Evolutionary conservation across 2,888 invertebrate species (phyloP).

Genomic region (Odontocolon sp.): DNA sequence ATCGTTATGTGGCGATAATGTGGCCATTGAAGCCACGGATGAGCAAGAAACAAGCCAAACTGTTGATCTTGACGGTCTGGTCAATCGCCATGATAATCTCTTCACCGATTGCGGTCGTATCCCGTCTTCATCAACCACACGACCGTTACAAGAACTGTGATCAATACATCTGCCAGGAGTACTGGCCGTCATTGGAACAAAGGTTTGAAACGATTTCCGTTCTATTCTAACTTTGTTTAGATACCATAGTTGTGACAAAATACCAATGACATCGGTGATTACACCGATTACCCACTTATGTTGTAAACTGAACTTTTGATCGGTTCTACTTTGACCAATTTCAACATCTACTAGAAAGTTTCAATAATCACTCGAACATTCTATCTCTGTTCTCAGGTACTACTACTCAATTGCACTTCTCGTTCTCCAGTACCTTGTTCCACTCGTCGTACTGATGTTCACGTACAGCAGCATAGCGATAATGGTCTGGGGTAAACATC

Average conservation of each 20-base stretch:
- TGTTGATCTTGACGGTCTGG: constrained; percentile 89
- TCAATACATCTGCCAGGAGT: constrained; percentile 87
- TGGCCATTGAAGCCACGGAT: constrained; percentile 92
- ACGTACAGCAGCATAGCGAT: constrained; percentile 93
- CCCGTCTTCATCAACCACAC: constrained; percentile 85
- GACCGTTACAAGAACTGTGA: constrained; percentile 85
- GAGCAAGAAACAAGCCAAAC: constrained; percentile 87
- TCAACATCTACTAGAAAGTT: too few relatives aligned
- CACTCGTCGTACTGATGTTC: constrained; percentile 89
- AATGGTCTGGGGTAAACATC: constrained; percentile 93
- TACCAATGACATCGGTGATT: too few relatives aligned
- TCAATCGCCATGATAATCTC: constrained; percentile 89
- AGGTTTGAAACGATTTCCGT: too few relatives aligned
- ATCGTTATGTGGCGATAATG: constrained; percentile 95
- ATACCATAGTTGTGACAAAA: too few relatives aligned
- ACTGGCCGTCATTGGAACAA: constrained; percentile 85
- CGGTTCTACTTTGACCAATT: too few relatives aligned
- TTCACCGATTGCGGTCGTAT: constrained; percentile 91
- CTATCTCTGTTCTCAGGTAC: constrained; percentile 75
- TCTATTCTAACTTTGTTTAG: too few relatives aligned
- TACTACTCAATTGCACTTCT: constrained; percentile 90
- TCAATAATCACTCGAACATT: neutral
- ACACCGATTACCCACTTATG: too few relatives aligned
- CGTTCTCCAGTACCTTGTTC: constrained; percentile 92
- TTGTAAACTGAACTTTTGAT: too few relatives aligned